These are phyloP conservation scores for Tetrao urogallus DNA, from an alignment of 2,113 vertebrate genomes.

Conservation along the genomic window DNA sequence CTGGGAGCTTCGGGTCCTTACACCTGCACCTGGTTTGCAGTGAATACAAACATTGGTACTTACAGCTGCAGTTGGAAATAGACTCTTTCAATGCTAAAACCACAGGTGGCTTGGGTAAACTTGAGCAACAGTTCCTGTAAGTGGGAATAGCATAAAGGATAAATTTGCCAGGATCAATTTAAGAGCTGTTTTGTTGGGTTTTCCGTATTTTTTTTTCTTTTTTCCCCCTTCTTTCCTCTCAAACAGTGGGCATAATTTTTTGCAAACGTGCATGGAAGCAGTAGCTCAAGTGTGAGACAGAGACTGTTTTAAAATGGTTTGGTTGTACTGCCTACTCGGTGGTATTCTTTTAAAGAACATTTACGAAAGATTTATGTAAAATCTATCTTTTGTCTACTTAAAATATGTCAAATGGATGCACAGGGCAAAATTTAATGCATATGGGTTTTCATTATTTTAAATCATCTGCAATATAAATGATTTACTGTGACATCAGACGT, in stretches of 20 bases:
- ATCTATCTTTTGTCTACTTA: constrained; percentile 71
- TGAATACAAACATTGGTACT: neutral
- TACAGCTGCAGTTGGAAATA: neutral
- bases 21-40: neutral
- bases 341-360: constrained; percentile 48
- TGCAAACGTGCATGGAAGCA: neutral
- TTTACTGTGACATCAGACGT: constrained; percentile 53
- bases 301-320: constrained; percentile 35
- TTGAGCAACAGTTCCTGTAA: neutral
- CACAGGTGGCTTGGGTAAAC: neutral
- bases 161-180: neutral
- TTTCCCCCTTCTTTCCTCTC: neutral
- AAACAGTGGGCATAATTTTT: neutral
- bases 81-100: neutral
- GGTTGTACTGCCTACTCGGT: constrained; percentile 22
- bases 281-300: constrained; percentile 24
- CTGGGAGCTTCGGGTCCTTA: neutral
- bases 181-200: neutral
- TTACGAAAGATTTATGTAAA: constrained; percentile 70
- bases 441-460: constrained; percentile 68
- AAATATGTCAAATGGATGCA: constrained; percentile 62
- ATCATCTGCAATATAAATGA: constrained; percentile 68
- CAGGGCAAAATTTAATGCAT: constrained; percentile 69
- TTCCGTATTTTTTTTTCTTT: neutral
- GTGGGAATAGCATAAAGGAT: neutral